A percentile compares a stretch with the other conserved stretches of the same genome.
Evolutionary conservation across 1,140 invertebrate genomes (phyloP).

Genomic region (Saccostrea glomerata): DNA sequence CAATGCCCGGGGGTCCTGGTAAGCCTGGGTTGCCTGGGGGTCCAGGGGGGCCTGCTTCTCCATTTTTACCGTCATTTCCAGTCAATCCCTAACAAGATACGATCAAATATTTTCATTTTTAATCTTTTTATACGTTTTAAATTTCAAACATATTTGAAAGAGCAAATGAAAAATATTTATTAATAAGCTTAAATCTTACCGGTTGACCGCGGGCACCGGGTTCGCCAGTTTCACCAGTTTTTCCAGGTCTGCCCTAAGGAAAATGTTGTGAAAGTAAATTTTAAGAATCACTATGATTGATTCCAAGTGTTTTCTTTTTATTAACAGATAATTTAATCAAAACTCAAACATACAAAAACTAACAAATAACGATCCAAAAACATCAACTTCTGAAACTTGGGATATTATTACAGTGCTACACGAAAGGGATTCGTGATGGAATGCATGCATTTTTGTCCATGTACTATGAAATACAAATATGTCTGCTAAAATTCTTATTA

Average conservation of each 20-base stretch:
- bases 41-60: conserved; percentile 56
- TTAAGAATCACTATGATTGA: too few relatives aligned
- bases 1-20: conserved; percentile 63
- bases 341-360: too few relatives aligned
- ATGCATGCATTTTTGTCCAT: too few relatives aligned
- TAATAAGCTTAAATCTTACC: conserved; percentile 54
- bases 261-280: background rate
- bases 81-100: conserved; percentile 20
- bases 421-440: too few relatives aligned
- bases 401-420: too few relatives aligned
- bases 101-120: background rate
- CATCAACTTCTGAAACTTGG: too few relatives aligned
- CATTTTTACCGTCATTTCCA: conserved; percentile 42
- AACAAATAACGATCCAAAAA: too few relatives aligned
- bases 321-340: too few relatives aligned
- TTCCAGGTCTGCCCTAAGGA: conserved; percentile 53
- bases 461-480: too few relatives aligned
- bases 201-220: conserved; percentile 53
- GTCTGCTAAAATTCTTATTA: too few relatives aligned
- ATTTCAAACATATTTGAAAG: background rate
- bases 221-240: conserved; percentile 60
- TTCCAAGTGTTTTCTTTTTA: too few relatives aligned
- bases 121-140: background rate
- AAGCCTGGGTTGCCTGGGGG: conserved; percentile 66
- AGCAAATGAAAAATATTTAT: too few relatives aligned